A percentile compares a stretch with the other conserved stretches of the same genome.
Conservation (phyloP, 64 coral and sea anemone species). For the Dendrophyllia cribrosa region DNA sequence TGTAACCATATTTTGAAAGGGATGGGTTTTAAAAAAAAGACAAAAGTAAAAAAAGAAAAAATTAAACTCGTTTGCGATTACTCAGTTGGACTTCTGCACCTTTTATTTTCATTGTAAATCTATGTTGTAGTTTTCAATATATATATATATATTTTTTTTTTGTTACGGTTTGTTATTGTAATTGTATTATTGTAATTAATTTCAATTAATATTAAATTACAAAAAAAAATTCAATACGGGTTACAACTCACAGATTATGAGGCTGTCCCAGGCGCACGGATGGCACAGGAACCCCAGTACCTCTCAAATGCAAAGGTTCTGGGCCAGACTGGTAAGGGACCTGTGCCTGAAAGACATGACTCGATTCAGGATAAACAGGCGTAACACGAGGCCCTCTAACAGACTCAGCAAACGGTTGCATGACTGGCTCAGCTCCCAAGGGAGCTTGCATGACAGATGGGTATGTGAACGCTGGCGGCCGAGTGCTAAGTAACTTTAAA, state of each 20-base stretch:
- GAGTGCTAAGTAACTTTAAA: conserved; percentile 72
- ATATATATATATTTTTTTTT: too few relatives aligned
- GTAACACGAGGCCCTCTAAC: conserved; percentile 8
- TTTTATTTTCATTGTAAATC: too few relatives aligned
- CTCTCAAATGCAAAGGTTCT: background rate
- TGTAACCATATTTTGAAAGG: too few relatives aligned
- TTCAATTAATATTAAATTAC: too few relatives aligned
- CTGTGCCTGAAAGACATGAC: conserved; percentile 8
- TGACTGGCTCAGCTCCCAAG: conserved; percentile 2
- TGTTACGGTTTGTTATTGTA: too few relatives aligned
- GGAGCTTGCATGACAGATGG: conserved; percentile 1
- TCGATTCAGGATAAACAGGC: conserved; percentile 11
- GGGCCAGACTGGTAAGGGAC: background rate
- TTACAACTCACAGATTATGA: conserved; percentile 25
- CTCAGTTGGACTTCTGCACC: too few relatives aligned
- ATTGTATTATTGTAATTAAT: too few relatives aligned
- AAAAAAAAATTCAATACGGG: too few relatives aligned
- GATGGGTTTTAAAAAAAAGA: too few relatives aligned
- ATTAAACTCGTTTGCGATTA: too few relatives aligned
- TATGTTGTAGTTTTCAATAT: too few relatives aligned
- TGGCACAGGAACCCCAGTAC: conserved; percentile 20
- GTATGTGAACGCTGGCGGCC: conserved; percentile 13
- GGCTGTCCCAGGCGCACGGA: background rate
- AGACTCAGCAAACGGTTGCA: conserved; percentile 22
- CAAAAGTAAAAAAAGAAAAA: too few relatives aligned